phyloP scores from a whole-genome alignment of 2,113 vertebrate species.

The Pionites leucogaster region DNA sequence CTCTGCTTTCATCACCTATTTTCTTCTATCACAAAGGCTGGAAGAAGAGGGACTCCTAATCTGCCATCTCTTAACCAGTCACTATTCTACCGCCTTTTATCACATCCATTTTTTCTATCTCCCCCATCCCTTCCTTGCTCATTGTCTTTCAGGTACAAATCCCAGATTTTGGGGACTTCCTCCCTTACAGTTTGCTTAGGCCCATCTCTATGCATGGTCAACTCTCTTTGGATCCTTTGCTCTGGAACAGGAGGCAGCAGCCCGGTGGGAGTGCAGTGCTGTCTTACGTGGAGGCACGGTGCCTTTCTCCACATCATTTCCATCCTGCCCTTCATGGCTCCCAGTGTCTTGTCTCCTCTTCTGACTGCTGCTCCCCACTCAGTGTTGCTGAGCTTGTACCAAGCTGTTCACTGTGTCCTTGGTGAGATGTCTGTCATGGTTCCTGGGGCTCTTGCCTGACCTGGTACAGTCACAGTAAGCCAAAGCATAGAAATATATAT shows the following conservation, averaged over 20 bases:
- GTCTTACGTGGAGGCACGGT: fast-evolving
- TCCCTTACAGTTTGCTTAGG: not conserved
- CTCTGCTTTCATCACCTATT: not conserved
- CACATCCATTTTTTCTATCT: not conserved
- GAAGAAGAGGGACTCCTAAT: not conserved
- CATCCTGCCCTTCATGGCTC: not conserved
- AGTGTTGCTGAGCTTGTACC: not conserved
- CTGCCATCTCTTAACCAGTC: fast-evolving
- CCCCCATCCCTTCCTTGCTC: not conserved
- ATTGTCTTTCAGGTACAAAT: not conserved
- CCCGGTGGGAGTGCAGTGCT: not conserved
- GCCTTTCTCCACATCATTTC: not conserved
- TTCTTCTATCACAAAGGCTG: not conserved
- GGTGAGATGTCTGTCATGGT: not conserved
- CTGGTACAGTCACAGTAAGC: not conserved
- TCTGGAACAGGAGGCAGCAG: not conserved
- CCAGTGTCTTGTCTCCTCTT: not conserved
- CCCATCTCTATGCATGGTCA: not conserved
- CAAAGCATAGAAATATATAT: not conserved
- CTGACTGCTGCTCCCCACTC: not conserved
- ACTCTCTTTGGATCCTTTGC: fast-evolving
- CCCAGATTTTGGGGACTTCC: not conserved
- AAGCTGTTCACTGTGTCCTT: not conserved
- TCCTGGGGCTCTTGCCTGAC: not conserved
- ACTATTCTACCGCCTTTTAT: not conserved